Evolutionary conservation across 1,140 invertebrate genomes (phyloP).

Genomic region (Aporrectodea caliginosa): DNA sequence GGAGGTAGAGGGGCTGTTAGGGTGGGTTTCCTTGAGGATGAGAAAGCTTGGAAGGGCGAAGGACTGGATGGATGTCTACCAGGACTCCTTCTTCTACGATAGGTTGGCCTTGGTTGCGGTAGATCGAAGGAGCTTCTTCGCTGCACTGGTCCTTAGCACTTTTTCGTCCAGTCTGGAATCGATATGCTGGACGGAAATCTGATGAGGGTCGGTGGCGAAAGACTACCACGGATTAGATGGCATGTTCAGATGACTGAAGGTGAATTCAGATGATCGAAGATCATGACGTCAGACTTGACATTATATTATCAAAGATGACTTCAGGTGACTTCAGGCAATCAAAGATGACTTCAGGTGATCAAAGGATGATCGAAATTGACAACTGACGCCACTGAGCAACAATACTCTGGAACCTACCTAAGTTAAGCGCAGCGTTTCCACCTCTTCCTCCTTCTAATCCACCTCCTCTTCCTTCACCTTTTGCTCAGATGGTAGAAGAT

Average conservation of each 20-base stretch:
- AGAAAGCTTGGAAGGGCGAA: too few species aligned
- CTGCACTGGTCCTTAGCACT: background rate
- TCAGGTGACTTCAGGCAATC: background rate
- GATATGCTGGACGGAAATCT: background rate
- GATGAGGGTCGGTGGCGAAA: background rate
- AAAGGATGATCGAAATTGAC: too few species aligned
- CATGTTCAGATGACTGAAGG: background rate
- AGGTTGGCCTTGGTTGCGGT: background rate
- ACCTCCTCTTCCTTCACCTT: too few species aligned
- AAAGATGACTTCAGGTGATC: background rate
- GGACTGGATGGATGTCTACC: too few species aligned
- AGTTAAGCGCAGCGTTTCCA: too few species aligned
- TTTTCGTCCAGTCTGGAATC: background rate
- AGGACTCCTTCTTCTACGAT: background rate
- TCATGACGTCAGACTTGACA: too few species aligned
- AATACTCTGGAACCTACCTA: too few species aligned
- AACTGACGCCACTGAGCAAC: too few species aligned
- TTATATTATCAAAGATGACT: background rate
- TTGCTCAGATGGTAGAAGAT: background rate
- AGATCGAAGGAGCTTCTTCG: background rate
- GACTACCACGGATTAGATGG: background rate
- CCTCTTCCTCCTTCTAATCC: too few species aligned
- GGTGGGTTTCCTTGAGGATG: too few species aligned
- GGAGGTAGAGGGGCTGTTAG: too few species aligned
- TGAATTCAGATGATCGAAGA: too few species aligned